phyloP scores from a whole-genome alignment of 2,888 invertebrate species.

The Amiota communis region DNA sequence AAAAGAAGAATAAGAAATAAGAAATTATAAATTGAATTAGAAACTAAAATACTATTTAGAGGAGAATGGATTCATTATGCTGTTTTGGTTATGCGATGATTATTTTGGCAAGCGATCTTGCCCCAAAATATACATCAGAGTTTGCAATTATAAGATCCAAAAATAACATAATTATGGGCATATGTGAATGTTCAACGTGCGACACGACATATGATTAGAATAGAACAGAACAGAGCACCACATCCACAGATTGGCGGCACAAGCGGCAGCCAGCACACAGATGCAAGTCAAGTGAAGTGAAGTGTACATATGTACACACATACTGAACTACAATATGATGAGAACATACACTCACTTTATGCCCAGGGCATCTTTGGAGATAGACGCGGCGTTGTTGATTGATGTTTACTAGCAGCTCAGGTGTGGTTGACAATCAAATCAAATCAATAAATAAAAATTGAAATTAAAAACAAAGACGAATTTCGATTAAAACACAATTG shows the following conservation, averaged over 20 bases:
- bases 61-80: not conserved
- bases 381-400: not conserved
- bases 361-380: slow-evolving; percentile 14
- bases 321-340: not conserved
- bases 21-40: slow-evolving; percentile 13
- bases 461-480: no score
- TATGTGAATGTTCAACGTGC: slow-evolving; percentile 43
- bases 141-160: slow-evolving; percentile 64
- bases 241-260: slow-evolving; percentile 25
- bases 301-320: not conserved
- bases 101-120: slow-evolving; percentile 29
- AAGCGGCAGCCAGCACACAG: not conserved
- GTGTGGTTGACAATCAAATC: not conserved
- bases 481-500: no score
- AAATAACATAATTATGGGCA: slow-evolving; percentile 60
- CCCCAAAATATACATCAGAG: slow-evolving; percentile 38
- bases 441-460: no score
- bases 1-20: slow-evolving; percentile 27
- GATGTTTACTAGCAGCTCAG: not conserved
- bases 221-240: not conserved
- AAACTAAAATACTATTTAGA: slow-evolving; percentile 26
- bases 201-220: no score
- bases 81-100: slow-evolving; percentile 48
- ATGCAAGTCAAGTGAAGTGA: no score
- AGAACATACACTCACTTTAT: slow-evolving; percentile 19